Evolutionary conservation across 2,888 invertebrate species (phyloP).

Genomic region (Neocrepidodera transversa): DNA sequence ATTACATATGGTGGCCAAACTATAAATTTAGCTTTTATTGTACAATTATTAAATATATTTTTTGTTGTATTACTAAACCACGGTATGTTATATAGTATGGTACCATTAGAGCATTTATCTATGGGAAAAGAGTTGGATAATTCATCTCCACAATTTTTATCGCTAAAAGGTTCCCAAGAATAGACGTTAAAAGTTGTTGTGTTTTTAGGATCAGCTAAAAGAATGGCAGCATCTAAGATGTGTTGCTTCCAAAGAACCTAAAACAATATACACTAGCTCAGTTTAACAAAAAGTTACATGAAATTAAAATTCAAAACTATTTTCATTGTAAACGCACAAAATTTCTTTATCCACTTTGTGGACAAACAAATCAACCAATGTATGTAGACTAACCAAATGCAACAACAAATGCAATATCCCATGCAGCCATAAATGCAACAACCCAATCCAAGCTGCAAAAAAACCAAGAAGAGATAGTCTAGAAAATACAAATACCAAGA

Average conservation of each 20-base stretch:
- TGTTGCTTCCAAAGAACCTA: constrained; percentile 36
- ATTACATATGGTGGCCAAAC: constrained; percentile 54
- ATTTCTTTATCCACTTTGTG: no score
- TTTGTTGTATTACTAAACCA: constrained; percentile 48
- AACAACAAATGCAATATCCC: no score
- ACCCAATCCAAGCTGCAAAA: no score
- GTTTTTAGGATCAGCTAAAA: constrained; percentile 40
- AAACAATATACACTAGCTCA: neutral
- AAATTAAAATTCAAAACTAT: no score
- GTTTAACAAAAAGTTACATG: no score
- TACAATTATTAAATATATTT: constrained; percentile 50
- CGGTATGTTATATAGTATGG: constrained; percentile 15
- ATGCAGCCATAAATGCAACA: no score
- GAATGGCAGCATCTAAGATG: constrained; percentile 46
- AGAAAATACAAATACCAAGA: no score
- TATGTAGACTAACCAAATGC: no score
- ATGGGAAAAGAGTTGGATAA: constrained; percentile 37
- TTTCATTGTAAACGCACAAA: no score
- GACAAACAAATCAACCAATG: no score
- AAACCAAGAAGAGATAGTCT: no score
- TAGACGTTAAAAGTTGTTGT: constrained; percentile 43
- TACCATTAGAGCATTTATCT: constrained; percentile 42
- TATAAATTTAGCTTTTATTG: constrained; percentile 49
- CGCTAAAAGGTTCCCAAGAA: constrained; percentile 49
- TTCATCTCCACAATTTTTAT: constrained; percentile 44